Base-by-base conservation (phyloP, 2,888 invertebrate species). In the Heliothis peltigera region DNA sequence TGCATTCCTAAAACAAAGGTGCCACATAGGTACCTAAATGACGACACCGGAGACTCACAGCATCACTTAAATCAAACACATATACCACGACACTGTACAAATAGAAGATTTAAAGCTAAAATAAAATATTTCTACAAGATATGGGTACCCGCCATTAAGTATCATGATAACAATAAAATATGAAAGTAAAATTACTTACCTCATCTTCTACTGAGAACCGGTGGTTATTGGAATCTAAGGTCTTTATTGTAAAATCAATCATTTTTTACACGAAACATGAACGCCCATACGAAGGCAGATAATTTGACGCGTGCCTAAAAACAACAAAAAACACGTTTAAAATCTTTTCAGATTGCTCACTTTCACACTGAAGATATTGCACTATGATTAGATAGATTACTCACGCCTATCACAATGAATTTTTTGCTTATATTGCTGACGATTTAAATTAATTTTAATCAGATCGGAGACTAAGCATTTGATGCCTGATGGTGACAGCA, bases 161-260 rank as follows among this genome's bases (percentile, higher is more conserved):
- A 32, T 8, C 6, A 10, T 17, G 15, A 35, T 51, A 35, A 17
- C 17, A 19, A 7, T 39, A 46, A 32, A 39, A 12, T 19, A 15
- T 25, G n/a, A n/a, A n/a, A 28, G 5, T 22, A 32, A 48, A 66
- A 59, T 63, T 66, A 96, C 97, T 97, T 95, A 98, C 98, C 95
- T 97, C 97, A 95, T 98, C 97, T 70, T 97, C 97, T 63, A 98
- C 97, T 56, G 96, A 95, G 91, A 98, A 98, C 51, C 95, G 95
- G 90, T 98, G 98, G 94, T 98, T 98, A 89, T 96, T 97, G 42
- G 98, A 97, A 95, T 98, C 98, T 87, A 98, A 95, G 69, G 98
- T 98, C 94, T 98, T 98, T 81, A 98, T 97, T 80, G 97, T 98
- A 83, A 98, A 95, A 83, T 97, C 96, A 95, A 98, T 97, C 97